Percentiles rank a stretch among this genome's conserved stretches.
phyloP scores from a whole-genome alignment of 1,140 invertebrate species.

The Temnothorax curvispinosus region DNA sequence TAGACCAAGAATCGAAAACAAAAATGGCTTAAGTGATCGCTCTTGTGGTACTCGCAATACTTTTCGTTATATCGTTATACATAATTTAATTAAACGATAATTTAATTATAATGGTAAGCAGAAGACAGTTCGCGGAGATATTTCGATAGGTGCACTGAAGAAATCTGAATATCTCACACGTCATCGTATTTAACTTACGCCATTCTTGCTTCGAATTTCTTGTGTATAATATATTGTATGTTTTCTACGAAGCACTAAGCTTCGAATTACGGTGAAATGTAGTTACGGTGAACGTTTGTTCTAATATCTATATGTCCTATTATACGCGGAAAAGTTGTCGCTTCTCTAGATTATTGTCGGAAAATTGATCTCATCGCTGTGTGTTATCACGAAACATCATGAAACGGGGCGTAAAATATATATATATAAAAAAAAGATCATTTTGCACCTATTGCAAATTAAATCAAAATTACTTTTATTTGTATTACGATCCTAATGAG shows the following conservation, averaged over 20 bases:
- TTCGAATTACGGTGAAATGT: constrained; percentile 26
- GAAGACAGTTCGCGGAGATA: not conserved
- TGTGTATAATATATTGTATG: not conserved
- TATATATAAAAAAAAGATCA: not conserved
- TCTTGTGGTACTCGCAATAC: not conserved
- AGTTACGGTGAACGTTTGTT: constrained; percentile 17
- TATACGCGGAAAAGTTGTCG: constrained; percentile 17
- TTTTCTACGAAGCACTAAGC: not conserved
- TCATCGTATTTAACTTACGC: not conserved
- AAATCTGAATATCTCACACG: not conserved
- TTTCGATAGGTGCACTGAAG: not conserved
- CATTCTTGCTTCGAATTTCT: constrained; percentile 40
- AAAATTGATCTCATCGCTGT: constrained; percentile 33
- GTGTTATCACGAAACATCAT: constrained; percentile 37
- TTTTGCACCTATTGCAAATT: constrained; percentile 6
- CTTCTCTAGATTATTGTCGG: constrained; percentile 54
- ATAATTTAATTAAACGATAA: constrained; percentile 18
- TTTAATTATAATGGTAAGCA: not conserved
- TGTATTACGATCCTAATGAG: not conserved
- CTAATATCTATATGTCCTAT: constrained; percentile 39
- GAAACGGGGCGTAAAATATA: constrained; percentile 43
- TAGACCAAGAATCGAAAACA: constrained; percentile 27
- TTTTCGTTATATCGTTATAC: not conserved
- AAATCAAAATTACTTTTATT: not conserved
- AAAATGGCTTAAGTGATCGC: constrained; percentile 4